Evolutionary conservation across 1,140 invertebrate species (phyloP).

Genomic region (Drosophila arawakana): DNA sequence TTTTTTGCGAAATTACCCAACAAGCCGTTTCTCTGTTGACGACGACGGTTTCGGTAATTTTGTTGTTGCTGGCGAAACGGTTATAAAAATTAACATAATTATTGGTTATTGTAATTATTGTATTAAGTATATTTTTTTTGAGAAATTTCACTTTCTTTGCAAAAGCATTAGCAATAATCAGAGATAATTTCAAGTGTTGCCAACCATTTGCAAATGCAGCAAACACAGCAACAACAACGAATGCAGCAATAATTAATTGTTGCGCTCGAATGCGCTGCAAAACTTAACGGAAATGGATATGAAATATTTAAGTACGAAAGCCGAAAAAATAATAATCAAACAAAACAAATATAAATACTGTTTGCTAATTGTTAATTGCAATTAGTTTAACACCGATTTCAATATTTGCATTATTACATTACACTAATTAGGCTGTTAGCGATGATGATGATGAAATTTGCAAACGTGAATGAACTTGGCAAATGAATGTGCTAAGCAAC

Average conservation of each 20-base stretch:
- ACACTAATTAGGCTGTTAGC: conserved; percentile 51
- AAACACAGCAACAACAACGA: conserved; percentile 52
- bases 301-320: conserved; percentile 20
- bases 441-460: conserved; percentile 41
- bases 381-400: conserved; percentile 72
- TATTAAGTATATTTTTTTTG: conserved; percentile 26
- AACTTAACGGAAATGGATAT: conserved; percentile 70
- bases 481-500: conserved; percentile 21
- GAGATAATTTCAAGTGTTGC: conserved; percentile 33
- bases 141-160: conserved; percentile 52
- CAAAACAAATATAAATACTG: conserved; percentile 44
- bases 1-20: conserved; percentile 29
- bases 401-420: conserved; percentile 60
- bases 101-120: conserved; percentile 42
- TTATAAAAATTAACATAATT: conserved; percentile 54
- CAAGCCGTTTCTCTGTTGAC: conserved; percentile 26
- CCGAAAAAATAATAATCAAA: conserved; percentile 32
- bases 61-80: conserved; percentile 17
- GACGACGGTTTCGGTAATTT: neutral
- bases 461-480: conserved; percentile 78
- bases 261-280: conserved; percentile 68
- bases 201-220: conserved; percentile 39
- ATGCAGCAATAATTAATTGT: conserved; percentile 70
- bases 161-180: conserved; percentile 27
- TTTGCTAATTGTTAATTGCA: conserved; percentile 66